Percentiles rank a stretch among this genome's conserved stretches.
phyloP scores from a whole-genome alignment of 1,140 invertebrate genomes.

The Mesaphorura yosii region DNA sequence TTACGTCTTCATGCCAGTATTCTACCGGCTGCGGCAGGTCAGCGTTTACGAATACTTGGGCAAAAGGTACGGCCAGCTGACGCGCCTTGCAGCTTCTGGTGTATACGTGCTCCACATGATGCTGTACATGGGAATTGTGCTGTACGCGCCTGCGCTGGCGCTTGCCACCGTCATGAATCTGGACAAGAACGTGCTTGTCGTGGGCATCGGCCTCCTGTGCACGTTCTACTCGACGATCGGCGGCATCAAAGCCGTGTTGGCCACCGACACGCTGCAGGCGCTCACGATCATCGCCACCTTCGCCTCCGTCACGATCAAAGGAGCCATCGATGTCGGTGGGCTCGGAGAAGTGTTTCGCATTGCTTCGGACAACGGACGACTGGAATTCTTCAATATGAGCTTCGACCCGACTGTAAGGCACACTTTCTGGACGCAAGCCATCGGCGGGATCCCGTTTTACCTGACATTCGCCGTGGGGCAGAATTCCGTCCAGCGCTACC shows the following conservation, averaged over 20 bases:
- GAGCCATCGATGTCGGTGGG: conserved; percentile 50
- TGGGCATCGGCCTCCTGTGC: conserved; percentile 66
- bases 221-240: conserved; percentile 76
- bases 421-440: conserved; percentile 56
- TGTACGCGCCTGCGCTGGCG: conserved; percentile 82
- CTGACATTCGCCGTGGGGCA: conserved; percentile 69
- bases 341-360: conserved; percentile 52
- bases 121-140: conserved; percentile 81
- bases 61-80: conserved; percentile 55
- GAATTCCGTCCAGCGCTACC: conserved; percentile 73
- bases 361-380: conserved; percentile 49
- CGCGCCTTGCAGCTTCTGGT: conserved; percentile 58
- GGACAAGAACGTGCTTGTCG: conserved; percentile 57
- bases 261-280: conserved; percentile 69
- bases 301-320: conserved; percentile 61
- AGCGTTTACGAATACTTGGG: conserved; percentile 88
- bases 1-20: conserved; percentile 74
- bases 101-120: conserved; percentile 69
- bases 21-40: conserved; percentile 69
- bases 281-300: not conserved
- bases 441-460: conserved; percentile 62
- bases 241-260: conserved; percentile 78
- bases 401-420: conserved; percentile 60
- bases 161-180: conserved; percentile 73
- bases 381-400: conserved; percentile 53